Evolutionary conservation across 2,888 invertebrate genomes (phyloP), one percentile per base, ranked within the genome.

Genomic region (Troides helena): DNA sequence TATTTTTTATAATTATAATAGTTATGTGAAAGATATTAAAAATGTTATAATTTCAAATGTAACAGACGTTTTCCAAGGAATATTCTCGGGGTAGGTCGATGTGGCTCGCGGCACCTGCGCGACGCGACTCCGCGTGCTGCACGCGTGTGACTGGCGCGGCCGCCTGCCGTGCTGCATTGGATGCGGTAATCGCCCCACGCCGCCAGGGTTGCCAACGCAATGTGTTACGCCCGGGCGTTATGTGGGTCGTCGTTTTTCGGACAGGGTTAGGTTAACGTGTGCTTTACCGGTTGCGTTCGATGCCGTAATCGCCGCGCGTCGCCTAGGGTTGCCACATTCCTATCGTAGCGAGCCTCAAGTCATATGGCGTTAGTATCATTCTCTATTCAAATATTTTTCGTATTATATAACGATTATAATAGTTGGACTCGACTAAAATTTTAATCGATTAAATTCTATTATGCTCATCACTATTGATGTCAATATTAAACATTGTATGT

Each of bases 241-340:
- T 61, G 65, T 69, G 65, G 69, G 69, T 69, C 69, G 60, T 6
- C 69, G 39, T 65, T 65, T 69, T 69, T 69, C 69, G 65, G 69
- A 57, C 65, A 69, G 69, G 69, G 69, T 69, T 69, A 69, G 62
- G 62, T 18, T 56, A 62, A 62, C 57, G 68, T 36, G 67, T 67
- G 68, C 46, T 50, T 58, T 68, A 68, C 63, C 63, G 68, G 57
- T 67, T 39, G 61, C 67, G 53, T 61, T n/a, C 21, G 21, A 50
- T 67, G 53, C 36, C 30, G 30, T 30, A 21, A 53, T 53, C 36
- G 61, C 12, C 60, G 60, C 59, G n/a, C 36, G 21, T 43, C 36
- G 39, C 17, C 12, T 17, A 53, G 53, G 12, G 53, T 53, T 53
- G 53, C 53, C 53, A 53, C 53, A 53, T 18, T 53, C 53, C 6